Base-by-base conservation (phyloP, 2,888 invertebrate genomes). In the Ceramica pisi region DNA sequence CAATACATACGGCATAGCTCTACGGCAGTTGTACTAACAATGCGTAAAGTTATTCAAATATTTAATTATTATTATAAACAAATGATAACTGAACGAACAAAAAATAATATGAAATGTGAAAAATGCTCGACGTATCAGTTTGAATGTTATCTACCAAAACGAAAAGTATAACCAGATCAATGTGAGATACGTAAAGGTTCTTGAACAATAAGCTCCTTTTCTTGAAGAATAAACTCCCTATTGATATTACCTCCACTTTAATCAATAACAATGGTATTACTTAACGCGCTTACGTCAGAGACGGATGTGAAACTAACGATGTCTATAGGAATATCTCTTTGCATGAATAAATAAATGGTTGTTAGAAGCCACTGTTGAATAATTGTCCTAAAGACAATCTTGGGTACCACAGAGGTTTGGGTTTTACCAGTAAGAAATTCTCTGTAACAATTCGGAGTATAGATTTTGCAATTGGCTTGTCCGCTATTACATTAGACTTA, bases 211-310 rank as follows among this genome's bases (percentile, higher is more conserved):
- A 38, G n/a, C 9, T 23, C 35, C n/a, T n/a, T n/a, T n/a, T n/a
- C n/a, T n/a, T n/a, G n/a, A n/a, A n/a, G n/a, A n/a, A 64, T 65
- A 67, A 71, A 65, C 26, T 66, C 67, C 35, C 10, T 10, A 62
- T 62, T 35, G 35, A 67, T 57, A 53, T 50, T 50, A 38, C n/a
- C 16, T 51, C 35, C n/a, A 41, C 62, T 66, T 61, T 50, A 19
- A 63, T 64, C 51, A 41, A 57, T 59, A 78, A 80, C 78, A 82
- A 80, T 82, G 51, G 69, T 68, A 73, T 83, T 81, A 78, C 75
- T 72, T 75, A 77, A 68, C 51, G 1, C n/a, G 10, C 21, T 78
- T 53, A 71, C 68, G 71, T 75, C 75, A 75, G 23, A 67, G n/a
- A 48, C 67, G 78, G 75, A 82, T 78, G 82, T 73, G 56, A 78